Evolutionary conservation across 2,797 vertebrate species (phyloP), one percentile per base, ranked within the genome.

Genomic region (Diplodus sargus): DNA sequence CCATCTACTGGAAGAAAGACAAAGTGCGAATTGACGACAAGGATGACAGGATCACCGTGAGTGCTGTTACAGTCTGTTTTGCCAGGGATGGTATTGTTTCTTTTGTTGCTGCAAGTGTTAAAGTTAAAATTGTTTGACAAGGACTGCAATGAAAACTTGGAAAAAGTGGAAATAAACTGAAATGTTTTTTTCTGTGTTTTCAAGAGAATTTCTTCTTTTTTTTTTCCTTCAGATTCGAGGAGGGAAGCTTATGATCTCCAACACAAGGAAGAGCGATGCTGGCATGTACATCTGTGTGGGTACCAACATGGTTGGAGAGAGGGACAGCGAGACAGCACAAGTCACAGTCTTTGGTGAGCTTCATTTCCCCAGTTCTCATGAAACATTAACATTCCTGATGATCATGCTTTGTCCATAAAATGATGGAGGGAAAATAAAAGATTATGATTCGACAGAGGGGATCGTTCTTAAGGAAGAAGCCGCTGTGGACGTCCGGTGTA

Each of bases 161-260:
- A 49, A 4, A 18, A 0, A 14, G 12, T 20, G 2, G 11, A 2
- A 22, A 25, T 13, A 8, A 51, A 11, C 20, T 0, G 2, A 72
- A 72, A 58, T 34, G 7, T 39, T 30, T 25, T 2, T 15, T 28
- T 73, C 11, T 60, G 16, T 65, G 43, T 69, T 63, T 84, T 61
- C 34, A 65, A n/a, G 2, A 0, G 17, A 17, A 17, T 6, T 20
- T n/a, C 1, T 20, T n/a, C 1, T 0, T 5, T 17, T 28, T 61
- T 49, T 23, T 28, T 20, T 16, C 15, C 5, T 83, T 83, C 79
- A 99, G 98, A 98, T 99, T 71, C 97, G 98, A 77, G 96, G 98
- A 90, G 98, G 98, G 20, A 99, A 99, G 86, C 94, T 99, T 74
- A 99, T 99, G 98, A 99, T 99, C 86, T 98, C 98, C 72, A 99